Percentiles rank a stretch among this genome's conserved stretches.
Conservation (phyloP, 92 coral and sea anemone genomes). For the Porites divaricata region DNA sequence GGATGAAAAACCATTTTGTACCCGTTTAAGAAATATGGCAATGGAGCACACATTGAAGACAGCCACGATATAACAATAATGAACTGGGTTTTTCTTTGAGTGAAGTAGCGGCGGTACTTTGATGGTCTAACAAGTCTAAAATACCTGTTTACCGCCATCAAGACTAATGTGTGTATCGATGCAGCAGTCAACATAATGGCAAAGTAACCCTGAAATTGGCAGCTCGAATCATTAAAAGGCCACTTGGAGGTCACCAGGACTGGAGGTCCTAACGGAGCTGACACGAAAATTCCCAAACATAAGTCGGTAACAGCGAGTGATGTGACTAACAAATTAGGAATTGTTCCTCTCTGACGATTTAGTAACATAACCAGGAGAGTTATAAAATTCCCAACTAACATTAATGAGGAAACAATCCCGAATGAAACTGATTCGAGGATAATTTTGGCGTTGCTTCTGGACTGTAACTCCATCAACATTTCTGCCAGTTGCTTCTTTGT, state of each 20-base stretch:
- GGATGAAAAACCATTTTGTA: conserved; percentile 65
- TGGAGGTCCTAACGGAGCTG: not conserved
- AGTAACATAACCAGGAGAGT: not conserved
- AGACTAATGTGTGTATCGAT: not conserved
- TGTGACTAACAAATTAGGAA: not conserved
- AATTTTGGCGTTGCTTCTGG: not conserved
- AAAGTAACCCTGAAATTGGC: not conserved
- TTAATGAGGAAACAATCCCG: not conserved
- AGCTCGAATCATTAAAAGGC: not conserved
- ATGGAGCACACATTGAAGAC: conserved; percentile 41
- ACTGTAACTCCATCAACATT: not conserved
- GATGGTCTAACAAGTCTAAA: not conserved
- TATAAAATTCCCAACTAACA: not conserved
- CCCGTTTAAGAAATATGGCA: conserved; percentile 59
- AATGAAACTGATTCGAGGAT: not conserved
- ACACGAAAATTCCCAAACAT: not conserved
- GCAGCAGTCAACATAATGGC: not conserved
- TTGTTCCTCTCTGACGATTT: not conserved
- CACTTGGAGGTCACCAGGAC: not conserved
- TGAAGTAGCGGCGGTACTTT: conserved; percentile 34
- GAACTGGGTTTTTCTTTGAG: conserved; percentile 15
- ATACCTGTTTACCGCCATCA: not conserved
- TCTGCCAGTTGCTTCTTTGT: not conserved
- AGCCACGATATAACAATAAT: conserved; percentile 49
- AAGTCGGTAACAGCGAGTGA: not conserved